A percentile compares a stretch with the other conserved stretches of the same genome.
Evolutionary conservation across 1,140 invertebrate genomes (phyloP).

Genomic region (Zelostemma sp.): DNA sequence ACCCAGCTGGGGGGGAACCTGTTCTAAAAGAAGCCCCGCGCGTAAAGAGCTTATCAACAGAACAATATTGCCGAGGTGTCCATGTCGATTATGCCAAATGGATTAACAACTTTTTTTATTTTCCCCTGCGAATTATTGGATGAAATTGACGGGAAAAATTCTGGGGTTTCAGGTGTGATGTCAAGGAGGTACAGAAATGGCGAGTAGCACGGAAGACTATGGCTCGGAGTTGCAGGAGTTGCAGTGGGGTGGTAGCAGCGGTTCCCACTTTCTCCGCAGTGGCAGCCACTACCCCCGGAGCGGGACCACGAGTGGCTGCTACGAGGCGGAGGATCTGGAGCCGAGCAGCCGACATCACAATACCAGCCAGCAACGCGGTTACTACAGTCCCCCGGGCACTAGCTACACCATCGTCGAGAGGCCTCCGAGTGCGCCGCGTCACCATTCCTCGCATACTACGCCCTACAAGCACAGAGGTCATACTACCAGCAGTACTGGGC

Average conservation of each 20-base stretch:
- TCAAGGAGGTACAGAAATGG: slow-evolving; percentile 50
- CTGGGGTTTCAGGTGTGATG: slow-evolving; percentile 19
- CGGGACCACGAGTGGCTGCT: slow-evolving; percentile 60
- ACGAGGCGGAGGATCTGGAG: slow-evolving; percentile 71
- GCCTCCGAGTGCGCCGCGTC: slow-evolving; percentile 80
- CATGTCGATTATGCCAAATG: slow-evolving; percentile 32
- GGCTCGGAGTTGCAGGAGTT: slow-evolving; percentile 73
- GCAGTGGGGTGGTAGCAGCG: slow-evolving; percentile 68
- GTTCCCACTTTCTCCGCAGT: slow-evolving; percentile 62
- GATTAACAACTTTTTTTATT: no score
- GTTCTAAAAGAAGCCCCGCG: slow-evolving; percentile 32
- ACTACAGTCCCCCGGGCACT: slow-evolving; percentile 76
- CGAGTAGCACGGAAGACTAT: slow-evolving; percentile 68
- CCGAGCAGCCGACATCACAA: slow-evolving; percentile 55
- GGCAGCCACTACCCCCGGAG: slow-evolving; percentile 57
- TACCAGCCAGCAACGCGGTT: slow-evolving; percentile 59
- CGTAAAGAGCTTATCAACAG: slow-evolving; percentile 41
- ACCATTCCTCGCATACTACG: slow-evolving; percentile 73
- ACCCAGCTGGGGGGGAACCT: slow-evolving; percentile 31
- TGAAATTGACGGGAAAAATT: no score
- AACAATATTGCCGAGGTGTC: slow-evolving; percentile 40
- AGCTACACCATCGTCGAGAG: slow-evolving; percentile 88
- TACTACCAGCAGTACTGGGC: slow-evolving; percentile 69
- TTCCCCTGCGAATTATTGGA: no score
- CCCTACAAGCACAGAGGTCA: slow-evolving; percentile 72